Base-by-base conservation (phyloP, 2,113 vertebrate species). In the Vulpes ferrilata region DNA sequence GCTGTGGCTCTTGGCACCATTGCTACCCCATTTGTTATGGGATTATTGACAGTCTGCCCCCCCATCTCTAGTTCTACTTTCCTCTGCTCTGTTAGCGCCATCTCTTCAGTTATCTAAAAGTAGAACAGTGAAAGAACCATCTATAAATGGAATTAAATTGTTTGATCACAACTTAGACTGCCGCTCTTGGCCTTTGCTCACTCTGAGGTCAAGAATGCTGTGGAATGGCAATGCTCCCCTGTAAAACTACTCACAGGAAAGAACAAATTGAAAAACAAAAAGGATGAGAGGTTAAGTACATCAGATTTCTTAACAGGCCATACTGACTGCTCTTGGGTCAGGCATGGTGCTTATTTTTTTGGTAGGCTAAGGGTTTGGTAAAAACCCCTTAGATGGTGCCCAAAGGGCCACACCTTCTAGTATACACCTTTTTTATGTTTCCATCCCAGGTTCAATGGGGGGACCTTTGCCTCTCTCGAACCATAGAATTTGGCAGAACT, bases 401-500 rank as follows among this genome's bases (percentile, higher is more conserved):
- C 6, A 62, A 19, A 73, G 43, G 65, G 12, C 32, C 60, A 73
- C 2, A 9, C 23, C 17, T 87, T 22, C 62, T 69, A 51, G 32
- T 32, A 25, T 22, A 5, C 10, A 30, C 87, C 23, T 1, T 38
- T 38, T 71, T 92, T 55, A 57, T 80, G 10, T 71, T n/a, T 64
- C 62, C 20, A 82, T 22, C 23, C 0, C 22, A 10, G 43, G 43
- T 7, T 32, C 38, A 92, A 82, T 71, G 13, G 55, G 13, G 67
- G 38, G 13, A 82, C 32, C 30, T 83, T 35, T 25, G 32, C 25
- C 60, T 86, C 74, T 10, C 48, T 79, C 93, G 32, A 81, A 73
- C n/a, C 15, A 23, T 15, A 93, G 73, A 86, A 86, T 69, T 94
- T 38, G 25, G 10, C 53, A 85, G 79, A 95, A 90, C 85, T 73